Evolutionary conservation across 2,888 invertebrate species (phyloP), one percentile per base, ranked within the genome.

Genomic region (Phorcus lineatus): DNA sequence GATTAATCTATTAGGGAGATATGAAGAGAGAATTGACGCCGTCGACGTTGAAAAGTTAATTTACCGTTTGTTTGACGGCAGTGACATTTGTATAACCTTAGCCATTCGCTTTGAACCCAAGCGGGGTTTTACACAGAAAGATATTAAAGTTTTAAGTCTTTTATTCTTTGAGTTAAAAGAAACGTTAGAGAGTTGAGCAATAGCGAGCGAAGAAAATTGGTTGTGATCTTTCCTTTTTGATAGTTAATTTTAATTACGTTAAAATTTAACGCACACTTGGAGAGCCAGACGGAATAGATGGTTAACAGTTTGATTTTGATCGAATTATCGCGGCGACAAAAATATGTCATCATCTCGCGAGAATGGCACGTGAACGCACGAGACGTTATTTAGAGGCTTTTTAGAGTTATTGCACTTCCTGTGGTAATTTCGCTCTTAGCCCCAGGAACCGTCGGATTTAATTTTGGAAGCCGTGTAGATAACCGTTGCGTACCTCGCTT

Each of bases 291-390:
- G 62, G 24, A 24, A 62, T 62, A 62, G 62, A 62, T 28, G 62
- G 28, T 24, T 62, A 74, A 74, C 74, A 13, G 40, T 74, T 16
- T 52, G 47, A 74, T 74, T 40, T 52, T 24, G 74, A 74, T 74
- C 52, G 52, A 74, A 74, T 74, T 74, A 74, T 47, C 52, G 47
- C 24, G 74, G 52, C 74, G 74, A 52, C 74, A 24, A 47, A 52
- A 74, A 74, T 52, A 52, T 74, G 74, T 74, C 74, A 74, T 74
- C 52, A 52, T n/a, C 19, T 17, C 74, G 74, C 52, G 47, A 74
- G 52, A 9, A 24, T 11, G 47, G 74, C 74, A 74, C 74, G 74
- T 47, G 74, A 47, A 22, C 53, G 74, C 74, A 74, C 74, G 74
- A 40, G 74, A 40, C 24, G 52, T 74, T 74, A 40, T 74, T 52